Evolutionary conservation across 2,888 invertebrate genomes (phyloP).

Genomic region (Encarsia formosa): DNA sequence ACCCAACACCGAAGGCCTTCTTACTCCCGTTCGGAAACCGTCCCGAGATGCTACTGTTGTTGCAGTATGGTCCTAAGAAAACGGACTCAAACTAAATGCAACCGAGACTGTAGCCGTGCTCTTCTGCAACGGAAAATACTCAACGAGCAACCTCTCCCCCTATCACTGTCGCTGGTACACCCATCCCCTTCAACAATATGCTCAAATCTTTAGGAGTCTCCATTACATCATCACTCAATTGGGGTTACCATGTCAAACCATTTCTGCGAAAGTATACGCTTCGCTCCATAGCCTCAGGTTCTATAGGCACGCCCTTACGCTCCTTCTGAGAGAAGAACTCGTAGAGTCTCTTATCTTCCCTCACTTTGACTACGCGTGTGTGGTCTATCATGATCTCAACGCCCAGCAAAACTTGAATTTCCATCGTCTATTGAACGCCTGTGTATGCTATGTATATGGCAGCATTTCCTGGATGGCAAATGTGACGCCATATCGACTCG

Average conservation of each 20-base stretch:
- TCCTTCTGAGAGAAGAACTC: not conserved
- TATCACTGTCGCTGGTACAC: not conserved
- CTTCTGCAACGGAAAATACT: too few species aligned
- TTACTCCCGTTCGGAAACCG: too few species aligned
- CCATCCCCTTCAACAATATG: not conserved
- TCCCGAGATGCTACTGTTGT: too few species aligned
- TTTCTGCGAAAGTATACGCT: not conserved
- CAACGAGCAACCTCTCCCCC: not conserved
- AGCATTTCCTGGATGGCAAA: too few species aligned
- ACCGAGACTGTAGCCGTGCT: too few species aligned
- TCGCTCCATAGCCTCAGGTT: not conserved
- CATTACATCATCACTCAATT: not conserved
- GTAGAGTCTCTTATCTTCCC: not conserved
- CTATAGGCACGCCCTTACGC: not conserved
- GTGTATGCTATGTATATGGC: too few species aligned
- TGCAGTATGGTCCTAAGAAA: too few species aligned
- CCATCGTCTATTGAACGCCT: too few species aligned
- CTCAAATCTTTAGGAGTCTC: not conserved
- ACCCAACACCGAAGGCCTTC: too few species aligned
- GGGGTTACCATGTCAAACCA: not conserved
- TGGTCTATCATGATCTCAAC: not conserved
- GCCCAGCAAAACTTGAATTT: too few species aligned
- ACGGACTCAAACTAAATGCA: too few species aligned
- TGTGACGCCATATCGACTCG: too few species aligned
- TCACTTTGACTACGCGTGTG: conserved; percentile 3